Conservation (phyloP, 1,140 invertebrate genomes). For the Caenorhabditis remanei region DNA sequence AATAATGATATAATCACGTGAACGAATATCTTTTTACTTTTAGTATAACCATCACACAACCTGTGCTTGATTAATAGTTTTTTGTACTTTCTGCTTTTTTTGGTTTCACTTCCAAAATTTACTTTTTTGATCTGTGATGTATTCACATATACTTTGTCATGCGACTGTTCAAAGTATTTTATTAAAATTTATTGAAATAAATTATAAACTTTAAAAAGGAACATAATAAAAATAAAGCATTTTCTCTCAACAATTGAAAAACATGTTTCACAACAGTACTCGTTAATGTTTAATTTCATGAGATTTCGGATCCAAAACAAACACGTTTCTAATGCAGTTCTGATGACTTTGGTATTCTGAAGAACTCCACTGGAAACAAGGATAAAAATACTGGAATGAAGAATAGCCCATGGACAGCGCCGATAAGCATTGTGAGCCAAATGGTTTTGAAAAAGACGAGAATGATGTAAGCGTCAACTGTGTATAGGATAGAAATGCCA, state of each 20-base stretch:
- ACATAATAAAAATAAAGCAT: constrained; percentile 26
- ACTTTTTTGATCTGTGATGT: constrained; percentile 26
- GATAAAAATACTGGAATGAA: constrained; percentile 84
- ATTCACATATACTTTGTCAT: too few species aligned
- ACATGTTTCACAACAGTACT: constrained; percentile 52
- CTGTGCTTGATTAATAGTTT: constrained; percentile 23
- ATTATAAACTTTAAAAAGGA: background rate
- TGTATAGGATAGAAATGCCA: constrained; percentile 87
- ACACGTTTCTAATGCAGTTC: constrained; percentile 62
- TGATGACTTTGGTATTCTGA: constrained; percentile 69
- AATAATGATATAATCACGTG: constrained; percentile 11
- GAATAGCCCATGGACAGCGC: constrained; percentile 91
- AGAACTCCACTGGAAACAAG: constrained; percentile 76
- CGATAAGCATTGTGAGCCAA: constrained; percentile 93
- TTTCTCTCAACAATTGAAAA: constrained; percentile 35
- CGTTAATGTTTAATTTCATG: constrained; percentile 10
- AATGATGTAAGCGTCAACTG: constrained; percentile 95
- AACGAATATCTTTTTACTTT: constrained; percentile 28
- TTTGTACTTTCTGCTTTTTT: constrained; percentile 47
- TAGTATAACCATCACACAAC: background rate
- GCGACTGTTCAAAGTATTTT: too few species aligned
- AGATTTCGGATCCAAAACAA: background rate
- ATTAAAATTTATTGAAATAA: background rate
- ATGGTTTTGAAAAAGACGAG: constrained; percentile 99
- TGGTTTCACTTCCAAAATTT: background rate